phyloP scores from a whole-genome alignment of 2,888 invertebrate species.

The Blera fallax region DNA sequence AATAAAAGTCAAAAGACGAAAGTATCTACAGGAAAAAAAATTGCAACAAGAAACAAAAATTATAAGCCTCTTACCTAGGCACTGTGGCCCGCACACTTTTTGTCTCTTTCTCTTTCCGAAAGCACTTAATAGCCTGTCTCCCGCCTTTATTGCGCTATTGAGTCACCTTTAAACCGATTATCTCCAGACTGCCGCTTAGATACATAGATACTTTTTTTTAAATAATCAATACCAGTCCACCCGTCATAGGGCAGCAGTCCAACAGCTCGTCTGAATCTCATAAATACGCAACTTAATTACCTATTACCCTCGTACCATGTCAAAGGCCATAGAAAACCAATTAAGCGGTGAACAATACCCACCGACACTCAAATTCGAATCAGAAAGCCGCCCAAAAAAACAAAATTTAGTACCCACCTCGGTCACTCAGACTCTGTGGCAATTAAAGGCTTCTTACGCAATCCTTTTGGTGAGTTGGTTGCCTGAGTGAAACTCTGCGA shows the following conservation, averaged over 20 bases:
- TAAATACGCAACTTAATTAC: conserved; percentile 54
- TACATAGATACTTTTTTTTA: no score
- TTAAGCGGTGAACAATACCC: conserved; percentile 47
- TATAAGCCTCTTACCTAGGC: conserved; percentile 34
- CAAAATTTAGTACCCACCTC: no score
- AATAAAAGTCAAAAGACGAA: background rate
- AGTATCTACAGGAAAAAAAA: background rate
- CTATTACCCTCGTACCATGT: conserved; percentile 31
- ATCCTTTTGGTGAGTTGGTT: conserved; percentile 27
- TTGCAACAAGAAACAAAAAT: conserved; percentile 32
- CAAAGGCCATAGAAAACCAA: conserved; percentile 60
- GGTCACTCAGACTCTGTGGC: conserved; percentile 21
- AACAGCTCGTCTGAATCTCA: background rate
- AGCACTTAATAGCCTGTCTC: conserved; percentile 8
- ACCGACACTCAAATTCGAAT: background rate
- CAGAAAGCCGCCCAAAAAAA: background rate
- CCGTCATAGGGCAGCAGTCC: background rate
- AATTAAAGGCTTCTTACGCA: conserved; percentile 43
- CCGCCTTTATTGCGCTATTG: conserved; percentile 18
- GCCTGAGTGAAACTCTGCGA: conserved; percentile 9
- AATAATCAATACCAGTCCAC: conserved; percentile 17
- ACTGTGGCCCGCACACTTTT: background rate
- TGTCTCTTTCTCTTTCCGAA: background rate
- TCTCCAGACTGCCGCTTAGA: conserved; percentile 21
- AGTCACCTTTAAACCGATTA: conserved; percentile 62